Evolutionary conservation across 2,888 invertebrate genomes (phyloP).

Genomic region (Morpho helenor): DNA sequence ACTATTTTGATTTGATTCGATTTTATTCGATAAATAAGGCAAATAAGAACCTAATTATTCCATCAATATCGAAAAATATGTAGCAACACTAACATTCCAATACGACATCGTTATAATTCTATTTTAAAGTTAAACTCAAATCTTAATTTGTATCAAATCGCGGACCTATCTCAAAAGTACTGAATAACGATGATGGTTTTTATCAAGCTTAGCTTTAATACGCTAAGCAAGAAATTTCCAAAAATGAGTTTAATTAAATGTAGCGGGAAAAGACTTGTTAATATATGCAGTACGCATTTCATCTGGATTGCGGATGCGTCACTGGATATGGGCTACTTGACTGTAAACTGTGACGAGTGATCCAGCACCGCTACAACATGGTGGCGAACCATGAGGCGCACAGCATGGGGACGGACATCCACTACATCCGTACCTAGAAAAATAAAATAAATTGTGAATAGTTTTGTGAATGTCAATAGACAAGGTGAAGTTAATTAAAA

Average conservation of each 20-base stretch:
- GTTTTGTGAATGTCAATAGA: neutral
- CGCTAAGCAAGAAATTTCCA: neutral
- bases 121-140: no score
- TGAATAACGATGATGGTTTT: no score
- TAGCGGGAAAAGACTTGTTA: conserved; percentile 5
- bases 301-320: conserved; percentile 33
- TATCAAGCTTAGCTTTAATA: no score
- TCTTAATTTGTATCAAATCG: no score
- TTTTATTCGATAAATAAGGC: no score
- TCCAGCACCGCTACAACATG: conserved; percentile 43
- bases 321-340: conserved; percentile 77
- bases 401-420: conserved; percentile 43
- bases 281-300: neutral
- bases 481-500: neutral
- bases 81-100: no score
- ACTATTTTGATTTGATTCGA: no score
- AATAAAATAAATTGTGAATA: conserved; percentile 7
- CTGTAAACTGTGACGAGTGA: conserved; percentile 76
- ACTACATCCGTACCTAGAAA: conserved; percentile 42
- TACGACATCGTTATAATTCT: no score
- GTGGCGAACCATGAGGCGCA: conserved; percentile 24
- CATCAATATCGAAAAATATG: no score
- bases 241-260: neutral
- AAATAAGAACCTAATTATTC: no score
- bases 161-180: no score